These are phyloP conservation scores for Crocuta crocuta DNA, from an alignment of 2,113 vertebrate species.

Conservation along the genomic window DNA sequence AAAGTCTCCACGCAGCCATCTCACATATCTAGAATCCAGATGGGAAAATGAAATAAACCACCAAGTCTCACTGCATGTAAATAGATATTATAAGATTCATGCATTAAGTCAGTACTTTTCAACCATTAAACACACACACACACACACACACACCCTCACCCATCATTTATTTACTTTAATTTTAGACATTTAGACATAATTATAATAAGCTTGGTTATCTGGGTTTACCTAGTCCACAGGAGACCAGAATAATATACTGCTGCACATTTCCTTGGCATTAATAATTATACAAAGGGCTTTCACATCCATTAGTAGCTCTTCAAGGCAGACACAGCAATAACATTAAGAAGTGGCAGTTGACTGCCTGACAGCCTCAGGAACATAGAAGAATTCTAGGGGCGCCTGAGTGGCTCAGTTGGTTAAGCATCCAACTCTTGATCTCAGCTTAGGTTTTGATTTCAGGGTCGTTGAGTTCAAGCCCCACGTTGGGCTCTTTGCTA, in stretches of 20 bases:
- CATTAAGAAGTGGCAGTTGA: slow-evolving; percentile 35
- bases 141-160: neutral
- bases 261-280: slow-evolving; percentile 43
- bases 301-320: slow-evolving; percentile 14
- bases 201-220: slow-evolving; percentile 38
- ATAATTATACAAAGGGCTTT: slow-evolving; percentile 29
- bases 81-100: neutral
- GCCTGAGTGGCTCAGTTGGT: no score
- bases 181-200: slow-evolving; percentile 45
- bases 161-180: slow-evolving; percentile 59
- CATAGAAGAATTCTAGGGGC: neutral
- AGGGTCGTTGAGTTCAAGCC: no score
- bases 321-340: neutral
- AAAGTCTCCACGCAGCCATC: neutral
- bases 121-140: neutral
- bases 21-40: neutral
- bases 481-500: no score
- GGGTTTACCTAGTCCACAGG: neutral
- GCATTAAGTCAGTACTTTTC: neutral
- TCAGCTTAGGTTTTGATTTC: no score
- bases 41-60: neutral
- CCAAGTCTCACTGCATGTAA: neutral
- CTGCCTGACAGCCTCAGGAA: neutral
- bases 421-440: no score
- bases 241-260: neutral